Base-by-base conservation (phyloP, 2,888 invertebrate genomes). In the Pyrgus malvae region DNA sequence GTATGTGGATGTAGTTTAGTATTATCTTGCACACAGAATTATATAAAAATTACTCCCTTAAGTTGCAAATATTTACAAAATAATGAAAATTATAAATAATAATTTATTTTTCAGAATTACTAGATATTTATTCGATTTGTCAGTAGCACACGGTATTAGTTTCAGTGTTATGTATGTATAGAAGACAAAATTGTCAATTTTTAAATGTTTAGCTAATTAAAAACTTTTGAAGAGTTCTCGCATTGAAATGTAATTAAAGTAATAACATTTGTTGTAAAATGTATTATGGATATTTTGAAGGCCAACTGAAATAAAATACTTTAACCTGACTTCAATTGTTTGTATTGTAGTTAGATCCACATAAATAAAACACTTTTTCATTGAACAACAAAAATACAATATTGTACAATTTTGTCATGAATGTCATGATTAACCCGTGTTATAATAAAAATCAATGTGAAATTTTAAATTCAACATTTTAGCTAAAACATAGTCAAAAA, bases 261-360 rank as follows among this genome's bases (percentile, higher is more conserved):
- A 73, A 73, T 69, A 68, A 85, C 78, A 84, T 83, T 83, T 84
- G 82, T 87, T 87, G 86, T 87, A 83, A 86, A 87, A 82, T 86
- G 81, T 82, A 83, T 71, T 83, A 80, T 78, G 74, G 76, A 83
- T 82, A 86, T 79, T 84, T 84, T 83, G 82, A 88, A 67, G 78
- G 88, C 87, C 88, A 88, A 89, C 80, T 80, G 75, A 78, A 85
- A 83, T 84, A 85, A 81, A 80, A 68, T 78, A 81, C 80, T 78
- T 80, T 78, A 82, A 83, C 69, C 77, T 74, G 73, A 77, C 69
- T 65, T 69, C 65, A 67, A 17, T 68, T 72, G 72, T 68, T 76
- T 64, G 35, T 56, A 48, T 59, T 64, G 58, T 60, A 66, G 61
- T 55, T 62, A 61, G n/a, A 48, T 48, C 37, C 29, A 38, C 55